Base-by-base conservation (phyloP, 2,113 vertebrate genomes). In the Rattus norvegicus region DNA sequence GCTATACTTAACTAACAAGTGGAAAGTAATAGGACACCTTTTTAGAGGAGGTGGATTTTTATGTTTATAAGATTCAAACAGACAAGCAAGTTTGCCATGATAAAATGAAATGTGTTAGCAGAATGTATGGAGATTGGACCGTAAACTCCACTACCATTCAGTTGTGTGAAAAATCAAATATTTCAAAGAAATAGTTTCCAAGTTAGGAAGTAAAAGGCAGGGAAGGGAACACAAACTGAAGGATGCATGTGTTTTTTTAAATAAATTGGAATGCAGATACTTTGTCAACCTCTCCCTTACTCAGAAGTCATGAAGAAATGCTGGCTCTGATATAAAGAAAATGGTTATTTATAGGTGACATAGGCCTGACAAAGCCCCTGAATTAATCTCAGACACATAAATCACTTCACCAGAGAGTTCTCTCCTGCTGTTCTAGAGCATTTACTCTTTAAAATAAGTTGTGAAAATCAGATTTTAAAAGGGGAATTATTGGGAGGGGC, bases 141-240 rank as follows among this genome's bases (percentile, higher is more conserved):
- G 16, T 59, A 52, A 86, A 77, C 76, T 28, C 19, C 19, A 30
- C 30, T 28, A 63, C n/a, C 56, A 61, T 24, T 36, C 30, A 43
- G 16, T 43, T 56, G 72, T 47, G 36, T 75, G 19, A 83, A 69
- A 90, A 88, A 84, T 72, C 49, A 89, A 88, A 47, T 56, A 54
- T 67, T 88, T 91, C 36, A n/a, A 19, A 49, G 90, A 90, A 94
- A 90, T 13, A 39, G 10, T 10, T 70, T 43, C 7, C 43, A 39
- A 26, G 4, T 92, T 83, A 28, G 52, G 61, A 96, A 97, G 80
- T 43, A 2, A 52, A 73, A 90, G 7, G 63, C 39, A 69, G 33
- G 90, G 61, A 54, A 33, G 39, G 84, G 20, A 93, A 88, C 81
- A 54, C 61, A 92, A 93, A 89, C 20, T 81, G 54, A 93, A 95